These are phyloP conservation scores for Hylaeus volcanicus DNA, from an alignment of 1,140 invertebrate genomes.

Conservation along the genomic window DNA sequence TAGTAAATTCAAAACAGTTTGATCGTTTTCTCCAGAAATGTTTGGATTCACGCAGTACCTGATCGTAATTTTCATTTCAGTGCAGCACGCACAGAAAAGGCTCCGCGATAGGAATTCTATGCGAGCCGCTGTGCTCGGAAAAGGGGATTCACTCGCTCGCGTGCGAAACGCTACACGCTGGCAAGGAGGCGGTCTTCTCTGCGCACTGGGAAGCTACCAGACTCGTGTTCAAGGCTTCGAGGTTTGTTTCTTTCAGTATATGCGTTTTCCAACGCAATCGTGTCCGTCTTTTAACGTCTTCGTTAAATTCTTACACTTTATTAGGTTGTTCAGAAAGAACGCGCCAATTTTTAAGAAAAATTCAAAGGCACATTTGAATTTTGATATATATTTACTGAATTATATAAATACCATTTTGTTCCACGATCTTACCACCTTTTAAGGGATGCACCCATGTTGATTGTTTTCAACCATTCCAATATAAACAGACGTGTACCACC, in stretches of 20 bases:
- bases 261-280: neutral
- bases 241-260: conserved; percentile 43
- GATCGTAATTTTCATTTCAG: conserved; percentile 72
- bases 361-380: no score
- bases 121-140: conserved; percentile 81
- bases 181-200: conserved; percentile 83
- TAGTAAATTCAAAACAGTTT: neutral
- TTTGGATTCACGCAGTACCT: conserved; percentile 8
- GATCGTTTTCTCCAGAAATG: neutral
- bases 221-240: conserved; percentile 82
- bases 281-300: neutral
- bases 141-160: conserved; percentile 80
- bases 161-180: conserved; percentile 82
- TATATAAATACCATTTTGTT: no score
- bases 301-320: no score
- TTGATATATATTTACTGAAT: no score
- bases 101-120: conserved; percentile 82
- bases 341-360: no score
- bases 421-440: no score
- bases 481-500: no score
- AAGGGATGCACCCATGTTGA: no score
- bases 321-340: no score
- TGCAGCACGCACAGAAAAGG: conserved; percentile 80
- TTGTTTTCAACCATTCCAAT: no score
- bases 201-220: conserved; percentile 80